These are phyloP conservation scores for Epizoanthus fatuus DNA, from an alignment of 92 coral and sea anemone species.

Conservation along the genomic window DNA sequence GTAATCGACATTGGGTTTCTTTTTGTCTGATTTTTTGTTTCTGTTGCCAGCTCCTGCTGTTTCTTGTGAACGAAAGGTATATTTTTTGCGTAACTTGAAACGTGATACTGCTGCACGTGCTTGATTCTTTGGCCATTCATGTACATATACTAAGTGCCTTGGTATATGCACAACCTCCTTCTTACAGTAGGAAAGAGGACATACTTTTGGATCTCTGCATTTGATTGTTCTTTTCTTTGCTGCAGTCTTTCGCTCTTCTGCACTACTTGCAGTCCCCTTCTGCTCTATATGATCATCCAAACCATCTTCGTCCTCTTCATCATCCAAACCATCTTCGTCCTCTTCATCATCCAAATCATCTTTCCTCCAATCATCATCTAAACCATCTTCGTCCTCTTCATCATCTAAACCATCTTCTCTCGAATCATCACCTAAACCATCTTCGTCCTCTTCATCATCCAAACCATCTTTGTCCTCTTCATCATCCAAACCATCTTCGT, in stretches of 20 bases:
- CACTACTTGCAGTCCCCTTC: background rate
- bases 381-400: conserved; percentile 47
- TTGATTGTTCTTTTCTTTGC: conserved; percentile 40
- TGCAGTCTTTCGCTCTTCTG: conserved; percentile 5
- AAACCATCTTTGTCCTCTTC: conserved; percentile 10
- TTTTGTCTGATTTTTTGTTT: conserved; percentile 5
- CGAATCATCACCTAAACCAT: conserved; percentile 36
- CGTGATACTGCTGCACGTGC: conserved; percentile 21
- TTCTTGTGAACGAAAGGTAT: conserved; percentile 16
- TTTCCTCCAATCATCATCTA: conserved; percentile 1
- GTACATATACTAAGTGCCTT: conserved; percentile 7
- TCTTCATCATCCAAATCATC: background rate
- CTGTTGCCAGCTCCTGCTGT: conserved; percentile 33
- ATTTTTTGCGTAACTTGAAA: conserved; percentile 17
- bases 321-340: background rate
- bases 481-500: conserved; percentile 43
- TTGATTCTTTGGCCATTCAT: conserved; percentile 11
- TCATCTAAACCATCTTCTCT: background rate
- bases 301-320: conserved; percentile 17
- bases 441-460: conserved; percentile 42
- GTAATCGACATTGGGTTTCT: background rate
- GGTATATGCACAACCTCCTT: conserved; percentile 23
- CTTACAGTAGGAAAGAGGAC: conserved; percentile 20
- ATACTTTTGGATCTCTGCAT: conserved; percentile 8
- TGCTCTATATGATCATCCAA: background rate